Percentiles rank a stretch among this genome's conserved stretches.
Conservation (phyloP, 2,888 invertebrate genomes). For the Dendrolimus houi region DNA sequence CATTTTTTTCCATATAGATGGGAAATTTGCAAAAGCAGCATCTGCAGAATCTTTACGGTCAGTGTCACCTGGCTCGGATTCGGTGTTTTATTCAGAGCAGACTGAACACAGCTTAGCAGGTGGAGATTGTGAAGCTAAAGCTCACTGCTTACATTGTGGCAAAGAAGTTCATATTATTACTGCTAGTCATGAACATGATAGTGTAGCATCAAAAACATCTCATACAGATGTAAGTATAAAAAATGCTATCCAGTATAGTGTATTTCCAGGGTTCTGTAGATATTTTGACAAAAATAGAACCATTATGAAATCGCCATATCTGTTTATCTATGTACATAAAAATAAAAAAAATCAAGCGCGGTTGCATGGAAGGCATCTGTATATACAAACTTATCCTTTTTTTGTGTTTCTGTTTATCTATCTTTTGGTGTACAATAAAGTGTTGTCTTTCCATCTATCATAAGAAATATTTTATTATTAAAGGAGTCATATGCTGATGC, state of each 20-base stretch:
- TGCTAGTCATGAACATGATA: slow-evolving; percentile 63
- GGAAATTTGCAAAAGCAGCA: slow-evolving; percentile 82
- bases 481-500: slow-evolving; percentile 71
- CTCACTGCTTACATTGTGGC: slow-evolving; percentile 89
- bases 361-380: too few species aligned
- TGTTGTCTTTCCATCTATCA: too few species aligned
- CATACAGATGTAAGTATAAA: slow-evolving; percentile 57
- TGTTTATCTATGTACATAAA: too few species aligned
- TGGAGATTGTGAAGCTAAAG: slow-evolving; percentile 75
- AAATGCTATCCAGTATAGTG: too few species aligned
- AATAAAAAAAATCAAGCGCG: too few species aligned
- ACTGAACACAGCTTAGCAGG: slow-evolving; percentile 73
- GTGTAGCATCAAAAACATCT: slow-evolving; percentile 56
- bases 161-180: slow-evolving; percentile 84
- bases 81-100: slow-evolving; percentile 91
- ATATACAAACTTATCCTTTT: too few species aligned
- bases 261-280: too few species aligned
- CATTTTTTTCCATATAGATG: slow-evolving; percentile 31
- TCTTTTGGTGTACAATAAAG: too few species aligned
- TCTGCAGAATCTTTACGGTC: slow-evolving; percentile 92
- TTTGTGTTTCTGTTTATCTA: too few species aligned
- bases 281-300: too few species aligned
- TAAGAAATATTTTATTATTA: too few species aligned
- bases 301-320: too few species aligned
- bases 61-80: slow-evolving; percentile 93